Evolutionary conservation across 1,140 invertebrate species (phyloP).

Genomic region (Caenorhabditis inopinata): DNA sequence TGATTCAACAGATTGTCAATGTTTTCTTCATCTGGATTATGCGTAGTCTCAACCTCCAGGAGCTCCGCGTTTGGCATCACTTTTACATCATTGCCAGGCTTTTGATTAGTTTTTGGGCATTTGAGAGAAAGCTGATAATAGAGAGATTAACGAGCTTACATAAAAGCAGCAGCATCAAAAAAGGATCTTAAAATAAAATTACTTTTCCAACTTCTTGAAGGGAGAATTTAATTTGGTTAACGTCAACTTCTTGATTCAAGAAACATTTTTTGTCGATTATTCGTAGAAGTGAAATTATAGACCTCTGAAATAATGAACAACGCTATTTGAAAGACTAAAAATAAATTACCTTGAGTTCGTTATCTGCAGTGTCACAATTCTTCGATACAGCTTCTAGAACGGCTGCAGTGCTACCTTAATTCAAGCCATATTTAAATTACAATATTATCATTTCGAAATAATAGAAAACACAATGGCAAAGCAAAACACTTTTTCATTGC

Average conservation of each 20-base stretch:
- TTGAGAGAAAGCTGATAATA: background rate
- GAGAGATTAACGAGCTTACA: too few relatives aligned
- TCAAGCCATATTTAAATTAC: too few relatives aligned
- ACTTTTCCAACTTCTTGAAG: constrained; percentile 23
- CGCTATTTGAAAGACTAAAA: background rate
- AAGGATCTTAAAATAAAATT: too few relatives aligned
- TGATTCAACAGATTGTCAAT: constrained; percentile 49
- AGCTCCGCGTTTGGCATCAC: background rate
- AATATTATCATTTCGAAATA: too few relatives aligned
- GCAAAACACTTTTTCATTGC: too few relatives aligned
- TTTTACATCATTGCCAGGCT: background rate
- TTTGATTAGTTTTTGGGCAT: background rate
- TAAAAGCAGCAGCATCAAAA: background rate
- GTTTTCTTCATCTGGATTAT: background rate
- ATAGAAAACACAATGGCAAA: too few relatives aligned
- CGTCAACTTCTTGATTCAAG: constrained; percentile 26
- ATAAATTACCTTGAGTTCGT: background rate
- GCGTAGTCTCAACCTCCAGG: background rate
- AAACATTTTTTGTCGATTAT: constrained; percentile 29
- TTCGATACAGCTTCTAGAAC: constrained; percentile 20
- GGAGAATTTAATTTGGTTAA: constrained; percentile 9
- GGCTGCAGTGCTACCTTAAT: constrained; percentile 10
- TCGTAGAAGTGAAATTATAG: background rate
- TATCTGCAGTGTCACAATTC: constrained; percentile 3
- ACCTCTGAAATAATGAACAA: background rate